phyloP scores from a whole-genome alignment of 2,113 vertebrate species.

The Oceanodroma tethys region DNA sequence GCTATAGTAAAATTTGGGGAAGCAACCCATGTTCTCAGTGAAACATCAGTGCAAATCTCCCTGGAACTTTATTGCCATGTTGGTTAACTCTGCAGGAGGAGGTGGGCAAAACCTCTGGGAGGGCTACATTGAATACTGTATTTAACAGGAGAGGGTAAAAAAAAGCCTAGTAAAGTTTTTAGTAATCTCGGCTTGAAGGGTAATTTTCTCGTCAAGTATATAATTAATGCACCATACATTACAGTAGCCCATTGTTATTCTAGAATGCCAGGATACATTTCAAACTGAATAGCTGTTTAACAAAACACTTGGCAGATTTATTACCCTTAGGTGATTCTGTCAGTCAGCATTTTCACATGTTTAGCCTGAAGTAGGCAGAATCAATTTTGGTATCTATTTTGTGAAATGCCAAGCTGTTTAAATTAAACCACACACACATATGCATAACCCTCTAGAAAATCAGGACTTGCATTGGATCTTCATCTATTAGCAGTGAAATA shows the following conservation, averaged over 20 bases:
- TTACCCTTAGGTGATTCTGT: constrained; percentile 73
- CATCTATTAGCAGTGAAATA: neutral
- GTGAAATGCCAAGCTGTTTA: constrained; percentile 10
- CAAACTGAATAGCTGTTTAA: constrained; percentile 76
- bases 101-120: neutral
- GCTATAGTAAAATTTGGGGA: neutral
- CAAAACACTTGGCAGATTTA: constrained; percentile 72
- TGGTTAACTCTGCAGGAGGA: neutral
- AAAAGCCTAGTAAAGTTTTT: constrained; percentile 30
- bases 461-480: neutral
- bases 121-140: neutral
- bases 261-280: constrained; percentile 70
- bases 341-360: constrained; percentile 70
- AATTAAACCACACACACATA: constrained; percentile 13
- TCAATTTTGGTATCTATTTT: constrained; percentile 67
- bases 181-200: constrained; percentile 71
- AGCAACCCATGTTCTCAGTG: neutral
- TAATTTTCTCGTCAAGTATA: constrained; percentile 78
- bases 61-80: neutral
- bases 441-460: neutral
- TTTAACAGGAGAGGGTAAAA: neutral
- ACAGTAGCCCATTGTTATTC: constrained; percentile 72
- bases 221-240: constrained; percentile 75
- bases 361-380: constrained; percentile 59
- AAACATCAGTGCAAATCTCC: neutral